A percentile compares a stretch with the other conserved stretches of the same genome.
These are phyloP conservation scores for Allophyes oxyacanthae DNA, from an alignment of 2,888 invertebrate species.

Conservation along the genomic window DNA sequence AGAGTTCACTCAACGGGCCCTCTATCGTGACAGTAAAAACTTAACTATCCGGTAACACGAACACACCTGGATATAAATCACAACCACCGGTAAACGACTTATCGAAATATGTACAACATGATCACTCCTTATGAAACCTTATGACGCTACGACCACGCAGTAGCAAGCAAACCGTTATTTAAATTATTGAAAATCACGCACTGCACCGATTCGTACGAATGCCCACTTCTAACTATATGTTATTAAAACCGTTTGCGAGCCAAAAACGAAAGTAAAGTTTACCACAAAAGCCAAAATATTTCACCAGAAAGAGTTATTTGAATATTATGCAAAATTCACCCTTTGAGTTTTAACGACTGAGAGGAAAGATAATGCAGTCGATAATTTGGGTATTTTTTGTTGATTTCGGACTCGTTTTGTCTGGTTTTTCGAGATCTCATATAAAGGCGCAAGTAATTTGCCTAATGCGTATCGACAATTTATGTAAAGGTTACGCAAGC, in stretches of 20 bases:
- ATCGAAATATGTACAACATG: constrained; percentile 84
- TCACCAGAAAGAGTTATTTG: constrained; percentile 69
- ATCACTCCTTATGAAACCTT: constrained; percentile 75
- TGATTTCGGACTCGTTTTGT: constrained; percentile 70
- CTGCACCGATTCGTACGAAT: constrained; percentile 59
- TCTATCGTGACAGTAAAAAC: constrained; percentile 85
- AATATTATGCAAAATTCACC: constrained; percentile 81
- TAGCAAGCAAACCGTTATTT: constrained; percentile 34
- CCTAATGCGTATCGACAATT: constrained; percentile 86
- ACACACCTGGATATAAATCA: constrained; percentile 85
- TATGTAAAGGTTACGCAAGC: constrained; percentile 84
- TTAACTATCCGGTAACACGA: constrained; percentile 87
- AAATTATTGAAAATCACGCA: constrained; percentile 72
- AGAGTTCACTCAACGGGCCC: constrained; percentile 77
- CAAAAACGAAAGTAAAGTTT: constrained; percentile 79
- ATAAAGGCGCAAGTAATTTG: constrained; percentile 79
- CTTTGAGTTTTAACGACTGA: constrained; percentile 65
- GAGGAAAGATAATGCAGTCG: constrained; percentile 66
- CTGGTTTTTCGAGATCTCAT: constrained; percentile 62
- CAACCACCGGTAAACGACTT: constrained; percentile 78
- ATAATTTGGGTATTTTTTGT: constrained; percentile 74
- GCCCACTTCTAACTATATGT: constrained; percentile 63
- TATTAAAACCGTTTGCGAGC: constrained; percentile 57
- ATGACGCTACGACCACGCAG: constrained; percentile 63
- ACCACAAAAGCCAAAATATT: constrained; percentile 86